A percentile compares a stretch with the other conserved stretches of the same genome.
Evolutionary conservation across 2,888 invertebrate genomes (phyloP).

Genomic region (Creontiades dilutus): DNA sequence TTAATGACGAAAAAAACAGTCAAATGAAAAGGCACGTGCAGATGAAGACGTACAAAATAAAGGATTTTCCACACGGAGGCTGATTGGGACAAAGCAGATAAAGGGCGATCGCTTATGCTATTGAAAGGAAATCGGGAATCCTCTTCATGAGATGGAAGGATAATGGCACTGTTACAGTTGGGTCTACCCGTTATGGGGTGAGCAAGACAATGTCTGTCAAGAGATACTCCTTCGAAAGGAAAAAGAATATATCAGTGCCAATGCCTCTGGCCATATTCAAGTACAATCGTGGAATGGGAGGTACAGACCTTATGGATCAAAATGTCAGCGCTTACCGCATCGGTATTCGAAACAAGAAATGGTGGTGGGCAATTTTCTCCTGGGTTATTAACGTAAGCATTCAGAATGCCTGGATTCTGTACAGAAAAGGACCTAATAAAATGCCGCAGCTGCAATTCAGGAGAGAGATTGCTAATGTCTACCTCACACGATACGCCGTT

Average conservation of each 20-base stretch:
- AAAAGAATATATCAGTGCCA: constrained; percentile 67
- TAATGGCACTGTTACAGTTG: constrained; percentile 67
- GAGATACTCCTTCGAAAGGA: constrained; percentile 63
- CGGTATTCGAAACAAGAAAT: constrained; percentile 32
- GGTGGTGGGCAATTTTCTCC: constrained; percentile 22
- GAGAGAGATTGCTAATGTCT: not conserved
- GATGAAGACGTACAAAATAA: too few relatives aligned
- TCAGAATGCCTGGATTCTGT: constrained; percentile 41
- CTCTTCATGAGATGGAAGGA: constrained; percentile 51
- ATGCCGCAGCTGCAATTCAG: constrained; percentile 40
- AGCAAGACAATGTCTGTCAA: constrained; percentile 51
- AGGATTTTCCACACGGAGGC: too few relatives aligned
- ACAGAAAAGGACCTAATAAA: constrained; percentile 17
- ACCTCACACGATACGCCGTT: constrained; percentile 41
- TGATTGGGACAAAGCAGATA: too few relatives aligned
- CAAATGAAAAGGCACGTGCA: too few relatives aligned
- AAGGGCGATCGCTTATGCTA: not conserved
- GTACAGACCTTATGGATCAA: constrained; percentile 73
- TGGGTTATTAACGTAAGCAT: constrained; percentile 31
- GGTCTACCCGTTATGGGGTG: constrained; percentile 63
- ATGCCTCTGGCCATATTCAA: constrained; percentile 63
- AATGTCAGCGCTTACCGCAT: constrained; percentile 73
- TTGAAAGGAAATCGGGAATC: constrained; percentile 41
- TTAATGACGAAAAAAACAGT: too few relatives aligned
- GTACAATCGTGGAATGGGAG: constrained; percentile 74